These are phyloP conservation scores for Tetragonula clypearis DNA, from an alignment of 1,140 invertebrate species.

Conservation along the genomic window DNA sequence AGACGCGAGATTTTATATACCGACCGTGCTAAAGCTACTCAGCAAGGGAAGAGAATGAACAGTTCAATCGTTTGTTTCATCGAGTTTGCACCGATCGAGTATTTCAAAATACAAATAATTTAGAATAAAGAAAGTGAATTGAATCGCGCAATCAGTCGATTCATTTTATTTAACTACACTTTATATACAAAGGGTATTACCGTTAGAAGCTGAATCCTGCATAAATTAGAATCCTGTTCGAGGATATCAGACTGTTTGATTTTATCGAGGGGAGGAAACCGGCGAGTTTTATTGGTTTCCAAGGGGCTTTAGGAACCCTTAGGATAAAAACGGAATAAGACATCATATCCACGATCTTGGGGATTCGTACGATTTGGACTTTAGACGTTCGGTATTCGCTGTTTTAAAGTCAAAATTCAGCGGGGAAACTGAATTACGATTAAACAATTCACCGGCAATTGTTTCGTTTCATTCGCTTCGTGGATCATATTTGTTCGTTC, in stretches of 20 bases:
- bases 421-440: too few species aligned
- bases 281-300: slow-evolving; percentile 39
- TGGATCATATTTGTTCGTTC: too few species aligned
- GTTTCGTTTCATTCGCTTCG: neutral
- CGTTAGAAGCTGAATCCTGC: neutral
- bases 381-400: neutral
- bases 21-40: neutral
- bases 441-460: neutral
- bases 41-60: neutral
- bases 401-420: slow-evolving; percentile 1
- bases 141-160: neutral
- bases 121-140: neutral
- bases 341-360: slow-evolving; percentile 26
- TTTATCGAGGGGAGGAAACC: slow-evolving; percentile 17
- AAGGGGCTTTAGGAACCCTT: neutral
- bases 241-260: slow-evolving; percentile 20
- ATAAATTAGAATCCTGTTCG: slow-evolving; percentile 42
- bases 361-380: slow-evolving; percentile 17
- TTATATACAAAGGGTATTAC: neutral
- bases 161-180: neutral
- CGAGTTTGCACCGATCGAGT: neutral
- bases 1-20: neutral
- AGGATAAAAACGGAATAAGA: slow-evolving; percentile 46
- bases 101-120: neutral
- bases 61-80: neutral